Evolutionary conservation across 2,888 invertebrate genomes (phyloP), one percentile per base, ranked within the genome.

Genomic region (Nephrotoma guestfalica): DNA sequence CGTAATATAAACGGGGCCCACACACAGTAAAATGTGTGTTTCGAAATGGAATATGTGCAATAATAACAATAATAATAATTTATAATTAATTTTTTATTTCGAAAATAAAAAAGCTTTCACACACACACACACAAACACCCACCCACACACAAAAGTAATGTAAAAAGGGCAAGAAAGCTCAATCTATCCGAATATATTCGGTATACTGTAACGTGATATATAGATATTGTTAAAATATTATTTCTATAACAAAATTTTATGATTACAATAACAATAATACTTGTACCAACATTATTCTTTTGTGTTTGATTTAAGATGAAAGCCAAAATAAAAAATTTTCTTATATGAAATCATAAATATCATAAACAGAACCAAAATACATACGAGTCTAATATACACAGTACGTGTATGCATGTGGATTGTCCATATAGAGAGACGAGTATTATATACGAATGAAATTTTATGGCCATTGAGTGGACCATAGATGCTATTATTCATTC

Each of bases 381-480:
- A 71, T 15, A 15, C 2, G 9, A 71, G 15, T 51, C n/a, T 15
- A 51, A 51, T 15, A 51, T 15, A 15, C 15, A 51, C 51, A 51
- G 51, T 51, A 43, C 11, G 51, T 71, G 71, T 30, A 71, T 71
- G 71, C 71, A 71, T 71, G 71, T 71, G 71, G 71, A 71, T 71
- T 57, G 6, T 57, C 7, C 47, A 51, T 51, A 51, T 51, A 51
- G 1, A 57, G 15, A 57, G 6, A 9, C 71, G 30, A 71, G 71
- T 71, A 71, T 71, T 71, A 71, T 71, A 71, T 30, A 71, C 71
- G 71, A 30, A 71, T 71, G 71, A 71, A 71, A 71, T 84, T 84
- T 84, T 84, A 84, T 84, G 84, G 42, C 84, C 84, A 84, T 84
- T 42, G 84, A 84, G 84, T 42, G 84, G 42, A 84, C 84, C 84